These are phyloP conservation scores for Perdita meconis DNA, from an alignment of 2,888 invertebrate species.

Conservation along the genomic window DNA sequence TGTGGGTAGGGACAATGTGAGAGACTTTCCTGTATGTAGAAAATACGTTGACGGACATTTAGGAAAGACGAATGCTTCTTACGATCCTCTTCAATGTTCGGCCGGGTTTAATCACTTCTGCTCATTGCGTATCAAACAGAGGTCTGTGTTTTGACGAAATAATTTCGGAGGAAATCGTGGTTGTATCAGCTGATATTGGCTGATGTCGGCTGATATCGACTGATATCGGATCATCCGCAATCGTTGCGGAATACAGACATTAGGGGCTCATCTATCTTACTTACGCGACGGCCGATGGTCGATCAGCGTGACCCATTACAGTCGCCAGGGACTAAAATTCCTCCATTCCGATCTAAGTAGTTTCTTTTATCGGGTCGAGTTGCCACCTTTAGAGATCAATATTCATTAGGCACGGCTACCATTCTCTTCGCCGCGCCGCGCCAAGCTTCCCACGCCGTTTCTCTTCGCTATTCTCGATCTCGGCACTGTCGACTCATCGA, in stretches of 20 bases:
- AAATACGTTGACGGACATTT: too few relatives aligned
- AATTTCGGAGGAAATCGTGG: conserved; percentile 55
- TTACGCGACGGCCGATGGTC: conserved; percentile 77
- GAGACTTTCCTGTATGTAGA: too few relatives aligned
- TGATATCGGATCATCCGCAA: conserved; percentile 68
- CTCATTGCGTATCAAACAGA: conserved; percentile 27
- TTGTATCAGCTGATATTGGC: conserved; percentile 49
- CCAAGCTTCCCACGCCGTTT: too few relatives aligned
- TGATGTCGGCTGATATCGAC: too few relatives aligned
- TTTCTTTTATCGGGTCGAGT: conserved; percentile 63
- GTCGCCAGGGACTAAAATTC: conserved; percentile 77
- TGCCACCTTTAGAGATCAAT: conserved; percentile 65
- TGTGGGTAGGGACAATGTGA: too few relatives aligned
- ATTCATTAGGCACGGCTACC: conserved; percentile 64
- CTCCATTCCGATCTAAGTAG: conserved; percentile 70
- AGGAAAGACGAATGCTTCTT: too few relatives aligned
- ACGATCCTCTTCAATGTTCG: too few relatives aligned
- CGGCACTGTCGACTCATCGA: conserved; percentile 26
- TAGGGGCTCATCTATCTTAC: conserved; percentile 81
- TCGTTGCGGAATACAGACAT: conserved; percentile 74
- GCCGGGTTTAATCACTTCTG: neutral
- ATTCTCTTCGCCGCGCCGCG: too few relatives aligned
- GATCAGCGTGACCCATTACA: conserved; percentile 76
- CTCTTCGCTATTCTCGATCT: neutral
- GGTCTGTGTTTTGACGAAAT: conserved; percentile 45